Base-by-base conservation (phyloP, 2,888 invertebrate genomes). In the Xestia xanthographa region DNA sequence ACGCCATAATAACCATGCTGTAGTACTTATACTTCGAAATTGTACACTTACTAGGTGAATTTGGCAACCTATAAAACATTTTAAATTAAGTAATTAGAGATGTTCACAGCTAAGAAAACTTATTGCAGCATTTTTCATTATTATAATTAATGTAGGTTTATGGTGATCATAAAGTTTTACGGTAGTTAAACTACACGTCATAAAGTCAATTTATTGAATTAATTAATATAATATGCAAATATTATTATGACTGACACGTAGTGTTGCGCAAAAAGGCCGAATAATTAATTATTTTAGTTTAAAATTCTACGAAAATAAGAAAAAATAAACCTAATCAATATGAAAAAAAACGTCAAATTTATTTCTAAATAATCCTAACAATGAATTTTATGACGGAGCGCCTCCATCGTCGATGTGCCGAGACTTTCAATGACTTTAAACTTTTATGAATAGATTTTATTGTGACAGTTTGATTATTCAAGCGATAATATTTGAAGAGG, bases 381-480 rank as follows among this genome's bases (percentile, higher is more conserved):
- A 77, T 76, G 77, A 76, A 65, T 86, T 82, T 83, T 77, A 86
- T 75, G 84, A 75, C 58, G 4, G 48, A 63, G 74, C 73, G 79
- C 68, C 67, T 75, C 62, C 75, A n/a, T 79, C 50, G 66, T 63
- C 38, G 74, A 72, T 72, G 86, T 80, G 84, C 45, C 58, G 34
- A 71, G 79, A 87, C 63, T 87, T 73, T 63, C 76, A 80, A 86
- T 77, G 72, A 69, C 79, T 83, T 67, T 53, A 77, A 86, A 82
- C 75, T 80, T 87, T 79, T 87, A 86, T 77, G 81, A 81, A 87
- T 87, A 88, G 79, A 79, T 43, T 82, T 88, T 88, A 86, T 80
- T 73, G 77, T 79, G 76, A 81, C 86, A 69, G 80, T 79, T 83
- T 79, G 75, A 86, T 86, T 83, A 79, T 79, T 68, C 48, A 77